Conservation (phyloP, 2,797 vertebrate species). For the Acanthornis magna region DNA sequence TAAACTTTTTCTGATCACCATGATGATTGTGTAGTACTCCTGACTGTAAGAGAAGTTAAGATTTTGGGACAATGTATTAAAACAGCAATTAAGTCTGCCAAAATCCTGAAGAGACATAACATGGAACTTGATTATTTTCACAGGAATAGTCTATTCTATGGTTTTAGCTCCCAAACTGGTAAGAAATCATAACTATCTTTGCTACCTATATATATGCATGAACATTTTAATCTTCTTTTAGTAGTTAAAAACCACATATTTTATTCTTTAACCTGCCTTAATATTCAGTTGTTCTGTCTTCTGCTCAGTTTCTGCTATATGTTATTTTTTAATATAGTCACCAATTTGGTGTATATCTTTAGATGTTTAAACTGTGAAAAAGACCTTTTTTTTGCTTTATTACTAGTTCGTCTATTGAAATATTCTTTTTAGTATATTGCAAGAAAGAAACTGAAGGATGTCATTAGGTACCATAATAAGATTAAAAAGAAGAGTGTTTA, state of each 20-base stretch:
- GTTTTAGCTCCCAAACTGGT: not conserved
- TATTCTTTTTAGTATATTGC: not conserved
- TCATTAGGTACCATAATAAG: not conserved
- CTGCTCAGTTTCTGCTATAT: not conserved
- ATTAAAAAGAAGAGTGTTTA: constrained; percentile 16
- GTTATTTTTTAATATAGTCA: not conserved
- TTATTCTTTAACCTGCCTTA: not conserved
- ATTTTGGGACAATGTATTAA: not conserved
- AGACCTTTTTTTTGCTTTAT: not conserved
- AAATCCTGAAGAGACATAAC: not conserved
- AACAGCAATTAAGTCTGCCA: not conserved
- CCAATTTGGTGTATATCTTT: not conserved
- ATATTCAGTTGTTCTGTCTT: not conserved
- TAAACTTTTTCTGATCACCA: not conserved
- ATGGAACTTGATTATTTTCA: not conserved
- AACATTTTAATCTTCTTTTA: not conserved
- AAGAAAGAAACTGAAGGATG: not conserved
- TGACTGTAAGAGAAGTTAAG: not conserved
- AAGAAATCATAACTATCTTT: not conserved
- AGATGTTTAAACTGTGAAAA: not conserved
- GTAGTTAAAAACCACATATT: not conserved
- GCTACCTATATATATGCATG: not conserved
- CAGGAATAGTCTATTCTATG: not conserved
- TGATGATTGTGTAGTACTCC: not conserved
- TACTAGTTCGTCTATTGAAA: not conserved